phyloP scores from a whole-genome alignment of 2,797 vertebrate genomes.

The Gambelia wislizenii region DNA sequence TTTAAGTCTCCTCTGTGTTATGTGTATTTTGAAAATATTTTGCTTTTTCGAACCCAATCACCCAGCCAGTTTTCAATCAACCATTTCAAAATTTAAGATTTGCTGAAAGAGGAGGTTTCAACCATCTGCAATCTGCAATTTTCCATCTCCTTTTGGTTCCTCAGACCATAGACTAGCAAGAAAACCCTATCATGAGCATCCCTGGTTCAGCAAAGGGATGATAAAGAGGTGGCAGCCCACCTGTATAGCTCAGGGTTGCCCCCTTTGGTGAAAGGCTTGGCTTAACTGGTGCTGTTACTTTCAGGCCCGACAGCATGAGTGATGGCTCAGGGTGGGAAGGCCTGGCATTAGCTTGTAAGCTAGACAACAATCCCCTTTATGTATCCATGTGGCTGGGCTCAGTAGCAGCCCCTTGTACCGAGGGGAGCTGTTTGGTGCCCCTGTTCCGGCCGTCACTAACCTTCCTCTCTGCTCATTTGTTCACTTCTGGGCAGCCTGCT shows the following conservation, averaged over 20 bases:
- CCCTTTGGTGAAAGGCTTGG: not conserved
- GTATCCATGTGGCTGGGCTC: conserved; percentile 13
- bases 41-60: not conserved
- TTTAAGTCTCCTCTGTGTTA: not conserved
- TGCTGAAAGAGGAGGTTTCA: not conserved
- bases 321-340: conserved; percentile 3
- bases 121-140: too few species aligned
- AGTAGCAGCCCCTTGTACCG: conserved; percentile 46
- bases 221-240: not conserved
- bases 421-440: conserved; percentile 18
- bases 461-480: conserved; percentile 81
- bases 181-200: not conserved
- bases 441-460: conserved; percentile 72
- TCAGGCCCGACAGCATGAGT: not conserved
- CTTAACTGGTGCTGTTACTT: not conserved
- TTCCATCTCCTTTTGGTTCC: not conserved
- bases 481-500: conserved; percentile 76
- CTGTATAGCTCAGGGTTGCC: not conserved
- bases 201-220: not conserved
- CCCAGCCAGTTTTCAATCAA: not conserved
- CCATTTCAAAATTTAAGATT: not conserved
- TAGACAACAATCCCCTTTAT: conserved; percentile 33
- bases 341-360: conserved; percentile 18
- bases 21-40: not conserved
- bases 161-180: conserved; percentile 5